Evolutionary conservation across 1,140 invertebrate genomes (phyloP).

Genomic region (Bombus difficillimus): DNA sequence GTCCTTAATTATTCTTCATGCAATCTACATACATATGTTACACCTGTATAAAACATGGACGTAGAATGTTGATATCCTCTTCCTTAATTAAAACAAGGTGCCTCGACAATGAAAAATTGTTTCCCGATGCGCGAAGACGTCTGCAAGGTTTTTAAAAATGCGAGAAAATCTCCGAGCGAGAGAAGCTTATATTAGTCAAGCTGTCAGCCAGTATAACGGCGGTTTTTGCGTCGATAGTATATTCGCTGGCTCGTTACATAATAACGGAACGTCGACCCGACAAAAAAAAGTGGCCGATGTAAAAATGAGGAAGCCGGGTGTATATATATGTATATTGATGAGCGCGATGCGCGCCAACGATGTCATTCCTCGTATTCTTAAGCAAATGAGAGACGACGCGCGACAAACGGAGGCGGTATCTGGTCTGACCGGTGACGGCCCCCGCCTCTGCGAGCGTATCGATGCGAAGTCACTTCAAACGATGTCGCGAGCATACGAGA

Average conservation of each 20-base stretch:
- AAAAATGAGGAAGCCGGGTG: conserved; percentile 62
- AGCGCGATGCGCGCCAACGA: conserved; percentile 45
- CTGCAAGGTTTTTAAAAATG: neutral
- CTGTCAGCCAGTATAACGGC: conserved; percentile 34
- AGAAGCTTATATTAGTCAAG: conserved; percentile 32
- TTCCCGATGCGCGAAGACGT: neutral
- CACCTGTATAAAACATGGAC: too few relatives aligned
- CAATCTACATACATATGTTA: too few relatives aligned
- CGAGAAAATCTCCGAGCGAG: neutral
- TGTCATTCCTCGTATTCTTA: conserved; percentile 78
- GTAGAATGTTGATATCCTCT: too few relatives aligned
- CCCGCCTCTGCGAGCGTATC: neutral
- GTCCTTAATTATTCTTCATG: too few relatives aligned
- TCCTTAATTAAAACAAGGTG: neutral
- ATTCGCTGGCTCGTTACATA: conserved; percentile 49
- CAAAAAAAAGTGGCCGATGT: conserved; percentile 57
- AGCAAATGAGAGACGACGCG: conserved; percentile 69
- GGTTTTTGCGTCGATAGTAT: conserved; percentile 49
- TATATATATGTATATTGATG: neutral
- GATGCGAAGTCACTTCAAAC: conserved; percentile 7
- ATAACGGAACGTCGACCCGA: conserved; percentile 51
- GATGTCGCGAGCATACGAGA: conserved; percentile 17
- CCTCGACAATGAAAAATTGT: conserved; percentile 17
- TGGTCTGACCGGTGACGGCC: conserved; percentile 27
- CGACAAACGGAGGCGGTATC: conserved; percentile 30